Base-by-base conservation (phyloP, 2,797 vertebrate genomes). In the Myotis findleyi region DNA sequence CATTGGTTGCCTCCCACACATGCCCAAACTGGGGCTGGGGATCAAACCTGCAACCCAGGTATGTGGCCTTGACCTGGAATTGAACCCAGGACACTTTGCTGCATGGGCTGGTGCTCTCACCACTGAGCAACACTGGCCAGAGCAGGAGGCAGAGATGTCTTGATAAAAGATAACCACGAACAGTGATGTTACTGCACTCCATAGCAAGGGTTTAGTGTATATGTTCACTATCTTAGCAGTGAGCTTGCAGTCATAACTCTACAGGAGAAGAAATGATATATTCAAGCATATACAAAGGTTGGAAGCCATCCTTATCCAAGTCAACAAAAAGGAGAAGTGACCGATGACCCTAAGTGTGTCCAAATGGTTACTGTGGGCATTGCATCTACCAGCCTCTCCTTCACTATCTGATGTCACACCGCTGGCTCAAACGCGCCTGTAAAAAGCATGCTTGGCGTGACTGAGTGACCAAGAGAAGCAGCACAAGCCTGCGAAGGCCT, bases 251-350 rank as follows among this genome's bases (percentile, higher is more conserved):
- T 59, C 80, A 17, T 73, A 91, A 9, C 84, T 91, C 5, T 11
- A 18, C 10, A 84, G 93, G 5, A 88, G 82, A 25, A 96, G 91
- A 11, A 89, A 94, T 6, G 36, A 87, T 33, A 57, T 77, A 21
- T 82, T 95, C 33, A 93, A 79, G 18, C 69, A 79, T 12, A 49
- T 76, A 21, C 89, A 91, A 21, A 89, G 95, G 20, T 82, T 73
- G 85, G 57, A 88, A 91, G 73, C 33, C 25, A 53, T 59, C 30
- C 27, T 75, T 66, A 71, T 44, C 8, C 18, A 91, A 47, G 33
- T 92, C 27, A 92, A 21, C 66, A 81, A 88, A 82, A 95, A 75
- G 57, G 64, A 38, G 64, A 95, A 73, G 20, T 51, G 25, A 72
- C 53, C n/a, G 87, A 92, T 4, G 75, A 82, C 1, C 62, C 86